These are phyloP conservation scores for Hyperoplus immaculatus DNA, from an alignment of 2,797 vertebrate species.

Conservation along the genomic window DNA sequence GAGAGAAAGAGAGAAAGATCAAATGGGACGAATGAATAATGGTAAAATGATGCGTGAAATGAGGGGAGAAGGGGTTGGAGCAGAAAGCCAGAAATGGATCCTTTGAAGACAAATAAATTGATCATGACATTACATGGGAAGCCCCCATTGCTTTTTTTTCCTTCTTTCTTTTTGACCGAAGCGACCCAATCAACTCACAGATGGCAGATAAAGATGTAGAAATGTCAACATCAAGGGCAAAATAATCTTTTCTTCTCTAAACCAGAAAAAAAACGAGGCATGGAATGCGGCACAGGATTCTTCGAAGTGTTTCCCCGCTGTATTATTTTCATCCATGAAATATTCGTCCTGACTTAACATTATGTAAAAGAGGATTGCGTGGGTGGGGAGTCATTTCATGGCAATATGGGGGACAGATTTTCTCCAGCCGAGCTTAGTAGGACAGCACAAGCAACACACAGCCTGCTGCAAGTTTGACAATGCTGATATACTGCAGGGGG, in stretches of 20 bases:
- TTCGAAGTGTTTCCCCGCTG: conserved; percentile 13
- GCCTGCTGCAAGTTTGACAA: conserved; percentile 40
- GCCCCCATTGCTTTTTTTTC: neutral
- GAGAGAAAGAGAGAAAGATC: conserved; percentile 49
- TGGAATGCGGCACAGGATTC: conserved; percentile 3
- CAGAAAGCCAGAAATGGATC: conserved; percentile 26
- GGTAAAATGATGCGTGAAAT: conserved; percentile 79
- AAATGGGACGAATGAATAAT: conserved; percentile 68
- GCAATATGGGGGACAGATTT: conserved; percentile 26
- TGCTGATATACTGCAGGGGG: conserved; percentile 47
- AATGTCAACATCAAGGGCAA: conserved; percentile 44
- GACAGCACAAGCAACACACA: conserved; percentile 29
- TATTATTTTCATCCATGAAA: conserved; percentile 50
- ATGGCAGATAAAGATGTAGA: conserved; percentile 26
- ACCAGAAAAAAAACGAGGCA: conserved; percentile 3
- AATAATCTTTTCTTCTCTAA: conserved; percentile 12
- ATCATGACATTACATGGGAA: conserved; percentile 38
- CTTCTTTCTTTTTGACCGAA: conserved; percentile 21
- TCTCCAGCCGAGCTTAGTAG: conserved; percentile 22
- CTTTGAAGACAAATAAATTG: conserved; percentile 58
- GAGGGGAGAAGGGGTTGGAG: conserved; percentile 47
- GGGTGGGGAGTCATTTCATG: conserved; percentile 25
- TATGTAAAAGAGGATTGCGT: conserved; percentile 34
- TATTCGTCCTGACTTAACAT: conserved; percentile 48
- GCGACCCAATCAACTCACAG: conserved; percentile 22